These are phyloP conservation scores for Galerucella nymphaeae DNA, from an alignment of 2,888 invertebrate species.

Conservation along the genomic window DNA sequence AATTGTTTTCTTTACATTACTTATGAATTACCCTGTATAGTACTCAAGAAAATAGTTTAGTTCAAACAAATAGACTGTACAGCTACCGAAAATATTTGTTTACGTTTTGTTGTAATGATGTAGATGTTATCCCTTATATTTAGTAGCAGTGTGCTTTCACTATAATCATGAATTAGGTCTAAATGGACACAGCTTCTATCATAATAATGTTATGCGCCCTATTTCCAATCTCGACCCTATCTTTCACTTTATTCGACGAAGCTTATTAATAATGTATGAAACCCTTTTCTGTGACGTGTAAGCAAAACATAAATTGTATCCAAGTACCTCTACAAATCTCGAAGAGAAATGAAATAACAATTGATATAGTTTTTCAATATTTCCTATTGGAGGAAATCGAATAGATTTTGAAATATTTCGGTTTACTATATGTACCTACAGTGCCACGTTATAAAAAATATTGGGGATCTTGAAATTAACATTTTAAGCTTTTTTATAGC, in stretches of 20 bases:
- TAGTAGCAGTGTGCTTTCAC: background rate
- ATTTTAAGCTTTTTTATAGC: no score
- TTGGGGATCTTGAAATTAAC: no score
- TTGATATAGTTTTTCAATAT: constrained; percentile 39
- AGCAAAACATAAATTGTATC: constrained; percentile 53
- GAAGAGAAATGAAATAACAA: constrained; percentile 41
- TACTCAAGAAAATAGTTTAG: no score
- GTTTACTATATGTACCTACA: no score
- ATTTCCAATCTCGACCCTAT: constrained; percentile 48
- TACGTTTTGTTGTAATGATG: no score
- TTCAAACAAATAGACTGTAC: no score
- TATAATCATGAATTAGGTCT: background rate
- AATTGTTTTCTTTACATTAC: no score
- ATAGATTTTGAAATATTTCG: constrained; percentile 18
- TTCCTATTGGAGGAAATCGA: constrained; percentile 23
- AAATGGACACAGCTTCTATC: background rate
- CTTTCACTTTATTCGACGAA: constrained; percentile 46
- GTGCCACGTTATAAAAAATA: no score
- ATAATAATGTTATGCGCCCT: constrained; percentile 1
- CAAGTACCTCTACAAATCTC: constrained; percentile 46
- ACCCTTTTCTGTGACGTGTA: constrained; percentile 47
- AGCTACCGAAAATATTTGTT: no score
- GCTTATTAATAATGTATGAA: constrained; percentile 53
- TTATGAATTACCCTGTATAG: no score
- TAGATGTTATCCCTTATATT: background rate